Evolutionary conservation across 2,797 vertebrate species (phyloP).

Genomic region (Emydoidea blandingii): DNA sequence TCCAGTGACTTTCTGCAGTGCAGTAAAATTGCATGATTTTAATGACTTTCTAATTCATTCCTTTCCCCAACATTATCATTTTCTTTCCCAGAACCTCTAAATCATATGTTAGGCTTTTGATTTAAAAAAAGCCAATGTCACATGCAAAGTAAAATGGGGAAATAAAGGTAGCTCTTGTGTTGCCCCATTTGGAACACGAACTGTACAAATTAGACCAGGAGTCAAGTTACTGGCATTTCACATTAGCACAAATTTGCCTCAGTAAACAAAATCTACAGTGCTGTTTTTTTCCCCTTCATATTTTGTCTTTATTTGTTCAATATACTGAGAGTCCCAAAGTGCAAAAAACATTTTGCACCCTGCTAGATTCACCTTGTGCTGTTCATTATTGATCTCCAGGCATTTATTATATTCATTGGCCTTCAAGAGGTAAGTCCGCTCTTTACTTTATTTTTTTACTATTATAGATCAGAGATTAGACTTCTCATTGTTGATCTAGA

Average conservation of each 20-base stretch:
- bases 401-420: background rate
- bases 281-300: background rate
- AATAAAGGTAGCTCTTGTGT: conserved; percentile 8
- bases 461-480: background rate
- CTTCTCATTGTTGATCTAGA: background rate
- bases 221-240: conserved; percentile 22
- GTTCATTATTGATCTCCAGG: conserved; percentile 27
- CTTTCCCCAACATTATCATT: conserved; percentile 47
- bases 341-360: rapidly evolving
- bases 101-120: conserved; percentile 36
- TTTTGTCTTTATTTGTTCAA: background rate
- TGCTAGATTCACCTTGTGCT: conserved; percentile 37
- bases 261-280: conserved; percentile 14
- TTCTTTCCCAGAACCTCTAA: conserved; percentile 54
- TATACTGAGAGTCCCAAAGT: background rate
- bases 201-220: conserved; percentile 36
- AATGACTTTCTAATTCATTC: conserved; percentile 20
- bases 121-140: conserved; percentile 59
- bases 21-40: conserved; percentile 26
- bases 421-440: background rate
- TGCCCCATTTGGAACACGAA: conserved; percentile 51
- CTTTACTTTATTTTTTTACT: background rate
- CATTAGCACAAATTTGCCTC: conserved; percentile 50
- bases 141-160: conserved; percentile 43
- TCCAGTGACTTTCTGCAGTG: conserved; percentile 10